Percentiles rank a stretch among this genome's conserved stretches.
Evolutionary conservation across 2,888 invertebrate species (phyloP).

Genomic region (Neoaliturus tenellus): DNA sequence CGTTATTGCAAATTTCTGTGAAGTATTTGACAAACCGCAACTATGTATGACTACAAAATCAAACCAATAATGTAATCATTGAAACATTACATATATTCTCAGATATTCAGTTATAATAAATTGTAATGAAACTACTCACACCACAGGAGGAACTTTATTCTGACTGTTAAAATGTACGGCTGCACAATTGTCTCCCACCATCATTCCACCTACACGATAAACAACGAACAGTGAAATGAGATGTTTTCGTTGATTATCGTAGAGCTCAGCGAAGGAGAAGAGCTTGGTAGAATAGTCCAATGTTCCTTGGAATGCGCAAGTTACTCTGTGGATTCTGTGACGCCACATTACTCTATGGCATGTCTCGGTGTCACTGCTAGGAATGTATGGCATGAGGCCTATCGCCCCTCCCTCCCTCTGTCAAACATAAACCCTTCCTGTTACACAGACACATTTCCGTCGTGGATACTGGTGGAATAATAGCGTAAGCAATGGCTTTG

Average conservation of each 20-base stretch:
- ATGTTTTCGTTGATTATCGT: neutral
- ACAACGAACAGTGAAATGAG: neutral
- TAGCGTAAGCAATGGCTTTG: too few relatives aligned
- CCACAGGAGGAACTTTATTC: too few relatives aligned
- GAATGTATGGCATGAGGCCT: conserved; percentile 1
- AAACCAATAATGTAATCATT: too few relatives aligned
- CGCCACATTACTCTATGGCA: neutral
- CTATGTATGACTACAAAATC: too few relatives aligned
- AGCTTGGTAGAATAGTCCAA: neutral
- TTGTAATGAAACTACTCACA: too few relatives aligned
- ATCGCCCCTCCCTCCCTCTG: neutral
- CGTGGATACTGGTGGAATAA: too few relatives aligned
- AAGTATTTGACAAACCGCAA: too few relatives aligned
- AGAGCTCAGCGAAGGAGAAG: neutral
- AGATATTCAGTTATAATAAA: too few relatives aligned
- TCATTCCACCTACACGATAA: neutral
- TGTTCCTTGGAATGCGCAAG: conserved; percentile 21
- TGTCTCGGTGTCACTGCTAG: neutral
- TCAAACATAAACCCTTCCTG: neutral
- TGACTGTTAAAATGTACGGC: too few relatives aligned
- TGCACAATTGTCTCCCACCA: too few relatives aligned
- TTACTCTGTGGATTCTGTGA: conserved; percentile 6
- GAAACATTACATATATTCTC: too few relatives aligned
- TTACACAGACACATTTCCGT: neutral
- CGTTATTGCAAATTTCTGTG: too few relatives aligned